These are phyloP conservation scores for Micronycteris hirsuta DNA, from an alignment of 2,113 vertebrate genomes.

Conservation along the genomic window DNA sequence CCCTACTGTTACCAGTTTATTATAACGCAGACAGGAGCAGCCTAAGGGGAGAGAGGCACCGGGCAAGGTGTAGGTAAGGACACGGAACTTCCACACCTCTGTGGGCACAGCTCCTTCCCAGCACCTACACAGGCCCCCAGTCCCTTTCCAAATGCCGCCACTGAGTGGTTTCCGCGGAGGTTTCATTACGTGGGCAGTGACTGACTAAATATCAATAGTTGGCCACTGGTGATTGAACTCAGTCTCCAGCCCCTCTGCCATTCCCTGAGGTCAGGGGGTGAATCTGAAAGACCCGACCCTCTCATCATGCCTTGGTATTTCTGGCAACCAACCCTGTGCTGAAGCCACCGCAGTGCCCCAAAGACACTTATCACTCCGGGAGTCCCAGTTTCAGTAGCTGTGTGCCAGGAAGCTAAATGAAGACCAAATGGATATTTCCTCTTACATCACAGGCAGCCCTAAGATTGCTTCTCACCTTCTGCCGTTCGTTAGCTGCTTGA, in stretches of 20 bases:
- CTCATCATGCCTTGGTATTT: neutral
- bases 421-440: neutral
- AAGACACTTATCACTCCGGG: neutral
- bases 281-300: neutral
- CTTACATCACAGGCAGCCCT: neutral
- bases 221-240: neutral
- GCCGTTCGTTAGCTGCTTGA: accelerated
- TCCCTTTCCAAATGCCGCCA: neutral
- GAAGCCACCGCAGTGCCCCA: neutral
- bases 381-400: neutral
- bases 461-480: neutral
- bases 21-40: too few species aligned
- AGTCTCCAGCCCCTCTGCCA: neutral
- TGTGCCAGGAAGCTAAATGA: neutral
- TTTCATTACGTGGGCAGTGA: neutral
- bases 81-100: neutral
- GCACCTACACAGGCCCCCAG: neutral
- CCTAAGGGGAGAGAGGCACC: too few species aligned
- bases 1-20: too few species aligned
- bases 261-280: neutral
- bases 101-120: neutral
- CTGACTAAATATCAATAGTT: neutral
- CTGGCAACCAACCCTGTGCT: neutral
- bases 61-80: too few species aligned
- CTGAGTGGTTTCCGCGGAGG: neutral